phyloP scores from a whole-genome alignment of 2,888 invertebrate species.

The Ectemnius cavifrons region DNA sequence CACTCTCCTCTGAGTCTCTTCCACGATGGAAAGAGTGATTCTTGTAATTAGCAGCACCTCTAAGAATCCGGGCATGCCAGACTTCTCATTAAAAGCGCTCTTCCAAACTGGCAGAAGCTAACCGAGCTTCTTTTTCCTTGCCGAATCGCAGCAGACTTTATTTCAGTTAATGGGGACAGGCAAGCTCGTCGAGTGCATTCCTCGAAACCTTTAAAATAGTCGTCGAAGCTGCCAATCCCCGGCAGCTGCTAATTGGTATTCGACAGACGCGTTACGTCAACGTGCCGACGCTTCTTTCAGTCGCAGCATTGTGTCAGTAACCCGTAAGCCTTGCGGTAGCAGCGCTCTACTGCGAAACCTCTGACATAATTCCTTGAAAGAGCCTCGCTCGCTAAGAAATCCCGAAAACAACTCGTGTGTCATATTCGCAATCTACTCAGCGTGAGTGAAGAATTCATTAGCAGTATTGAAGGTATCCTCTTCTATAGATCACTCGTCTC shows the following conservation, averaged over 20 bases:
- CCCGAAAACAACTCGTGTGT: background rate
- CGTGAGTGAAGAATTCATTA: no score
- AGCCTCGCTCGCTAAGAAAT: background rate
- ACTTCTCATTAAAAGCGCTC: no score
- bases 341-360: conserved; percentile 15
- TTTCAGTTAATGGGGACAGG: conserved; percentile 8
- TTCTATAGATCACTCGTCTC: no score
- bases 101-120: no score
- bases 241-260: conserved; percentile 42
- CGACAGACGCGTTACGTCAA: conserved; percentile 46
- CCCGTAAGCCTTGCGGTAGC: conserved; percentile 26
- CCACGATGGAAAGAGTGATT: no score
- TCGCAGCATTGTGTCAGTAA: conserved; percentile 14
- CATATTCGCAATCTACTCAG: no score
- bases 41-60: no score
- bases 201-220: conserved; percentile 49
- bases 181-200: conserved; percentile 28
- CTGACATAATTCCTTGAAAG: conserved; percentile 14
- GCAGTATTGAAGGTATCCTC: no score
- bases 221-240: conserved; percentile 45
- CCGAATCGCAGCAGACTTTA: background rate
- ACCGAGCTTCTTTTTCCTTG: background rate
- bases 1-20: background rate
- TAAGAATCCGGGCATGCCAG: no score
- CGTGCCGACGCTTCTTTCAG: conserved; percentile 15